Percentiles rank a stretch among this genome's conserved stretches.
These are phyloP conservation scores for Phylloscopus trochilus DNA, from an alignment of 2,113 vertebrate species.

Conservation along the genomic window DNA sequence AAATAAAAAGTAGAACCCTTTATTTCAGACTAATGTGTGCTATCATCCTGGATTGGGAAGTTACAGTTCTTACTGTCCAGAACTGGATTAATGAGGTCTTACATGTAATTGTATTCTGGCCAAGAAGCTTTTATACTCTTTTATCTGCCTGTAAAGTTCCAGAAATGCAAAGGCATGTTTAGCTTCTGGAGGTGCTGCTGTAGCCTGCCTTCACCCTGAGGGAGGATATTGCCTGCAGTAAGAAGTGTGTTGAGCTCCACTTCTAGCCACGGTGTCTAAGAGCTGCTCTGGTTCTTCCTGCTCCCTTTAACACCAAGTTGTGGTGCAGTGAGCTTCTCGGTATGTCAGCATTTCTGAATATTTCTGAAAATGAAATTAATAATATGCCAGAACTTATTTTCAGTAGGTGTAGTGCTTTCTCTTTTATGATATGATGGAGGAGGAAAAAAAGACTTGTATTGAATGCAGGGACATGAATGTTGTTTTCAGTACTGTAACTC, in stretches of 20 bases:
- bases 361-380: neutral
- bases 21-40: neutral
- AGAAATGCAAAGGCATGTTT: neutral
- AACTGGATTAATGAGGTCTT: neutral
- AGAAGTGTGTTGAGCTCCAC: neutral
- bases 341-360: fast-evolving
- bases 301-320: neutral
- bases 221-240: neutral
- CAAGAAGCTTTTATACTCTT: neutral
- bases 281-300: neutral
- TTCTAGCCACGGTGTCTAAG: neutral
- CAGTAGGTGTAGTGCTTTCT: neutral
- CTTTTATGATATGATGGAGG: neutral
- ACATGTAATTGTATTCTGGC: neutral
- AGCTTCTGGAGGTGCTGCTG: neutral
- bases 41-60: neutral
- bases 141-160: neutral
- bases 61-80: neutral
- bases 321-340: neutral
- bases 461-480: neutral
- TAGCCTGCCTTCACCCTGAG: neutral
- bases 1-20: neutral
- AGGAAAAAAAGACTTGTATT: neutral
- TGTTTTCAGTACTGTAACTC: neutral
- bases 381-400: neutral